These are phyloP conservation scores for Hesperophylax magnus DNA, from an alignment of 1,140 invertebrate genomes.

Conservation along the genomic window DNA sequence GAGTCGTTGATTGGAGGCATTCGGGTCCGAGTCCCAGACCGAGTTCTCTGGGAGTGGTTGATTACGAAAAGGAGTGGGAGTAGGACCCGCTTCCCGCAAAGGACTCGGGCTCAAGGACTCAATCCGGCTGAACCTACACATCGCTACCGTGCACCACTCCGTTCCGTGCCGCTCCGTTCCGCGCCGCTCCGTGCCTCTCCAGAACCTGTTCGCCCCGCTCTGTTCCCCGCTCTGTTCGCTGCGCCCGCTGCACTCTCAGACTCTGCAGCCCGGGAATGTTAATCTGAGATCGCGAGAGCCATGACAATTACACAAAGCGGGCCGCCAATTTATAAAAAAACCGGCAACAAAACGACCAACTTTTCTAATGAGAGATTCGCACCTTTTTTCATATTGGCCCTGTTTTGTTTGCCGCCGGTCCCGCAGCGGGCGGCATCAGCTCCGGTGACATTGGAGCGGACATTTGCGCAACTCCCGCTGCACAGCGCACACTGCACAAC, in stretches of 20 bases:
- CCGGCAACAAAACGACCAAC: neutral
- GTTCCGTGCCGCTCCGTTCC: neutral
- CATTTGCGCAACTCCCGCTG: conserved; percentile 10
- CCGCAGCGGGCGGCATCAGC: neutral
- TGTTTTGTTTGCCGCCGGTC: neutral
- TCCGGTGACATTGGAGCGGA: conserved; percentile 20
- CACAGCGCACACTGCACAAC: neutral
- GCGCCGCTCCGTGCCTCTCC: neutral
- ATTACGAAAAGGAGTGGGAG: no score
- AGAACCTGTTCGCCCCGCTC: neutral
- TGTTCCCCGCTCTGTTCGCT: neutral
- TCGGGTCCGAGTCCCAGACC: no score
- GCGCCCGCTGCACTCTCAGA: neutral
- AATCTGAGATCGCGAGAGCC: conserved; percentile 13
- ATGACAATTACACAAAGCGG: neutral
- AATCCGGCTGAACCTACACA: no score
- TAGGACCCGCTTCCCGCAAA: no score
- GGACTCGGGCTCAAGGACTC: no score
- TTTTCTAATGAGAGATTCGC: neutral
- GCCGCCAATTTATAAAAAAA: neutral
- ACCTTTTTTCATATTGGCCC: conserved; percentile 5
- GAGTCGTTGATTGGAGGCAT: no score
- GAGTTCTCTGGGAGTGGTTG: no score
- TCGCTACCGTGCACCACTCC: neutral
- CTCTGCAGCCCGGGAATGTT: conserved; percentile 14